These are phyloP conservation scores for Andrena chrysosceles DNA, from an alignment of 2,888 invertebrate species.

Conservation along the genomic window DNA sequence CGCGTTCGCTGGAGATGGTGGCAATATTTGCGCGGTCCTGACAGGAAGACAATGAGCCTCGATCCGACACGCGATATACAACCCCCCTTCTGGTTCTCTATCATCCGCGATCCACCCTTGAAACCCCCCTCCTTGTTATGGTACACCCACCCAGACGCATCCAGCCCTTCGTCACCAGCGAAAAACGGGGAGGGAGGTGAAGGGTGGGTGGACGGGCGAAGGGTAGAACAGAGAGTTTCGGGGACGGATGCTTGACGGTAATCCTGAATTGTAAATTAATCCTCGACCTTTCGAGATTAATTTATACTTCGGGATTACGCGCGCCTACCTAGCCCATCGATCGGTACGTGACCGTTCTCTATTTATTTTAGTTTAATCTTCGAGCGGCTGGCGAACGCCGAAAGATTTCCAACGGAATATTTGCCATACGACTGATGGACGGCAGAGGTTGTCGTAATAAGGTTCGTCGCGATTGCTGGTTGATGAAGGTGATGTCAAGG, in stretches of 20 bases:
- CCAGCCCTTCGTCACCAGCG: slow-evolving; percentile 39
- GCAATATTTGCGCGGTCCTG: slow-evolving; percentile 83
- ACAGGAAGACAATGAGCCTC: slow-evolving; percentile 82
- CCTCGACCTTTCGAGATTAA: slow-evolving; percentile 75
- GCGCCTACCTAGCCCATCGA: slow-evolving; percentile 38
- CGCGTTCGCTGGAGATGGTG: slow-evolving; percentile 78
- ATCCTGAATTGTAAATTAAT: slow-evolving; percentile 79
- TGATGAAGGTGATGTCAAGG: slow-evolving; percentile 38
- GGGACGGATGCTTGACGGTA: slow-evolving; percentile 68
- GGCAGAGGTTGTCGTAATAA: slow-evolving; percentile 33
- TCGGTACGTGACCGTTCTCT: slow-evolving; percentile 13
- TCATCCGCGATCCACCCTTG: slow-evolving; percentile 71
- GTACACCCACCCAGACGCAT: slow-evolving; percentile 57
- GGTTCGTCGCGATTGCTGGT: slow-evolving; percentile 15
- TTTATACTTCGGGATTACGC: slow-evolving; percentile 67
- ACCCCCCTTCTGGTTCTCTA: slow-evolving; percentile 69
- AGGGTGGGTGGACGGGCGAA: neutral
- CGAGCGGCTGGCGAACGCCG: slow-evolving; percentile 8
- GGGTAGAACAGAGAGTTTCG: slow-evolving; percentile 14
- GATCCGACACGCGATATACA: slow-evolving; percentile 79
- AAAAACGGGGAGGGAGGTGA: slow-evolving; percentile 44
- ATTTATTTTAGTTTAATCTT: slow-evolving; percentile 60
- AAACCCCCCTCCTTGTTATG: slow-evolving; percentile 59
- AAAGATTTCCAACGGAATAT: slow-evolving; percentile 4
- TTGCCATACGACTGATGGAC: slow-evolving; percentile 27